Evolutionary conservation across 2,888 invertebrate genomes (phyloP).

Genomic region (Lepidonotus clava): DNA sequence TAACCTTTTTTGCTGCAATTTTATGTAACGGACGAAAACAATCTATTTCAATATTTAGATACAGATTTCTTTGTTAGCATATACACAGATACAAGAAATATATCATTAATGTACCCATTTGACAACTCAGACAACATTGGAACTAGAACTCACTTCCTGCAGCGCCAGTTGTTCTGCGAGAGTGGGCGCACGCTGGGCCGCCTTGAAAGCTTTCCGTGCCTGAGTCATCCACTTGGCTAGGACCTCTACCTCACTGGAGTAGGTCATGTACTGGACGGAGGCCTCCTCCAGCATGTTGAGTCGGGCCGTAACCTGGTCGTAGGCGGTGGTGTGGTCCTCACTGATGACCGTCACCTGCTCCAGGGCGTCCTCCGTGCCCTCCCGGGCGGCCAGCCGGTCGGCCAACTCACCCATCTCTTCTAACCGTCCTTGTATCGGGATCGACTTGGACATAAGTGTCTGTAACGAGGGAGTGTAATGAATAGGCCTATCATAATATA

Average conservation of each 20-base stretch:
- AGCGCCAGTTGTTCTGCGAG: conserved; percentile 71
- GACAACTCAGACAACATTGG: too few relatives aligned
- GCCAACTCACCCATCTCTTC: conserved; percentile 43
- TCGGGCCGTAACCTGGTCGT: conserved; percentile 52
- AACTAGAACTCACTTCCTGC: conserved; percentile 68
- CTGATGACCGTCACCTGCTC: neutral
- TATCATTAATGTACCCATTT: too few relatives aligned
- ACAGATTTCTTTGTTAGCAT: too few relatives aligned
- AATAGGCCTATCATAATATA: neutral
- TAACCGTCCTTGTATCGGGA: conserved; percentile 12
- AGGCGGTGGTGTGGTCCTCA: neutral
- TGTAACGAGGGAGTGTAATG: neutral
- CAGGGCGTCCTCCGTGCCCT: conserved; percentile 30
- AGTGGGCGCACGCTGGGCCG: conserved; percentile 60
- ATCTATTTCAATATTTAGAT: too few relatives aligned
- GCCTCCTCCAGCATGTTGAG: conserved; percentile 91
- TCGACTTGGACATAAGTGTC: conserved; percentile 39
- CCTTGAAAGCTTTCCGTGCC: conserved; percentile 80
- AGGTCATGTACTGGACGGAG: conserved; percentile 97
- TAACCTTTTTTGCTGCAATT: too few relatives aligned
- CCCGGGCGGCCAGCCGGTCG: conserved; percentile 33
- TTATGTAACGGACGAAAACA: too few relatives aligned
- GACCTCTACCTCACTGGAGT: conserved; percentile 95
- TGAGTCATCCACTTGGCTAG: conserved; percentile 94
- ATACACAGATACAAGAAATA: too few relatives aligned